Base-by-base conservation (phyloP, 2,113 vertebrate species). In the Rhynchopsitta pachyrhyncha region DNA sequence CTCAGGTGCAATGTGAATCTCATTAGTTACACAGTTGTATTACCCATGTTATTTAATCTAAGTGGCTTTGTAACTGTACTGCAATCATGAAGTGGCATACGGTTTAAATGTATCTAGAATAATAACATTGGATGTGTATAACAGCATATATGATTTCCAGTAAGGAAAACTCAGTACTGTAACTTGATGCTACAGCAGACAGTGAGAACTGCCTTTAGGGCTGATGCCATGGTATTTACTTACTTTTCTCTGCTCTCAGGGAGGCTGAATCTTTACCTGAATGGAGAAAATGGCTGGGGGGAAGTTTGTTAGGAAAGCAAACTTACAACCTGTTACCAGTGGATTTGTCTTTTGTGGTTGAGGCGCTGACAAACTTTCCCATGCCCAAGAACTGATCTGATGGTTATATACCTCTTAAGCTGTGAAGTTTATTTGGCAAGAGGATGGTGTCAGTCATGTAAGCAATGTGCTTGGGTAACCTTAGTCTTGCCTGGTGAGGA, bases 311-410 rank as follows among this genome's bases (percentile, higher is more conserved):
- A 82, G 52, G 49, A 69, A 62, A 69, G 33, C 17, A 50, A 60
- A 19, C 0, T 2, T 52, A 20, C 6, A n/a, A 12, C 25, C 7
- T 86, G 9, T 16, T 67, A 31, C 15, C 29, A 15, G 1, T 22
- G 41, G 35, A 19, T 31, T 69, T 66, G 8, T 41, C 33, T 77
- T 52, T 27, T 18, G 6, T 4, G 6, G 33, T 3, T 18, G 75
- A 50, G 33, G n/a, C 1, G 6, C 23, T 74, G 60, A 24, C 16
- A 62, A 73, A 46, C 7, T 33, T 10, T 29, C 4, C 33, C 2
- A 1, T 23, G 33, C 9, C 22, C 28, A 63, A 59, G 17, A 75
- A 33, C 2, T 59, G 39, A 31, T 70, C 12, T 62, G 10, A 17
- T 59, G 41, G 27, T 35, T 62, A 33, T 0, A 0, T n/a, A 41